Conservation (phyloP, 2,113 vertebrate genomes). For the Trichomycterus rosablanca region DNA sequence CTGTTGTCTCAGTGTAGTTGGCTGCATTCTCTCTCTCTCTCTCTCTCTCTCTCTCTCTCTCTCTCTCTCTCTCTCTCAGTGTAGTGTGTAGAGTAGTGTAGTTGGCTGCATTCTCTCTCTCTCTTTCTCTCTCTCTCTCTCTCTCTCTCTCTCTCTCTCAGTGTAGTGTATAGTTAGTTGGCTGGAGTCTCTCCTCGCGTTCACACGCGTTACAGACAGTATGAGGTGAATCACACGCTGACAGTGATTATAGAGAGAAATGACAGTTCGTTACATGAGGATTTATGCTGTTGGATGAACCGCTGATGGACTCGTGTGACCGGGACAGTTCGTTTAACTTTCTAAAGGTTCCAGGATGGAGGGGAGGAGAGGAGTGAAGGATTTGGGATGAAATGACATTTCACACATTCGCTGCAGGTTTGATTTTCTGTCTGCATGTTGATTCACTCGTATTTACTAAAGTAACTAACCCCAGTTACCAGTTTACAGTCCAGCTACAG, state of each 20-base stretch:
- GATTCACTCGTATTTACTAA: too few species aligned
- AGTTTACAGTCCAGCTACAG: too few species aligned
- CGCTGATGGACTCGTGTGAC: background rate
- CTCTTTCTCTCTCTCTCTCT: conserved; percentile 2
- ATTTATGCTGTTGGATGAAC: background rate
- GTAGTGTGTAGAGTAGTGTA: too few species aligned
- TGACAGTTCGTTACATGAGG: background rate
- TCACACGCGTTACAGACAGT: too few species aligned
- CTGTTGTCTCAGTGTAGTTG: too few species aligned
- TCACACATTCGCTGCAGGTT: conserved; percentile 12
- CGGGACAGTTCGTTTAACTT: conserved; percentile 13
- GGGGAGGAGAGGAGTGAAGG: conserved; percentile 8
- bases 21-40: background rate
- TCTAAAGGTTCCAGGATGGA: conserved; percentile 30
- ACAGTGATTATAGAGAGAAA: background rate
- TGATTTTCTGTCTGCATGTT: background rate
- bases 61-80: background rate
- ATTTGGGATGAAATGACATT: background rate
- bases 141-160: background rate
- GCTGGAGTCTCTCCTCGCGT: background rate
- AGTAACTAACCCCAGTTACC: too few species aligned
- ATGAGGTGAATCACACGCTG: too few species aligned
- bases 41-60: background rate
- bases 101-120: conserved; percentile 18
- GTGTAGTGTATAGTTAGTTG: background rate